Evolutionary conservation across 2,888 invertebrate species (phyloP).

Genomic region (Sycophila texana): DNA sequence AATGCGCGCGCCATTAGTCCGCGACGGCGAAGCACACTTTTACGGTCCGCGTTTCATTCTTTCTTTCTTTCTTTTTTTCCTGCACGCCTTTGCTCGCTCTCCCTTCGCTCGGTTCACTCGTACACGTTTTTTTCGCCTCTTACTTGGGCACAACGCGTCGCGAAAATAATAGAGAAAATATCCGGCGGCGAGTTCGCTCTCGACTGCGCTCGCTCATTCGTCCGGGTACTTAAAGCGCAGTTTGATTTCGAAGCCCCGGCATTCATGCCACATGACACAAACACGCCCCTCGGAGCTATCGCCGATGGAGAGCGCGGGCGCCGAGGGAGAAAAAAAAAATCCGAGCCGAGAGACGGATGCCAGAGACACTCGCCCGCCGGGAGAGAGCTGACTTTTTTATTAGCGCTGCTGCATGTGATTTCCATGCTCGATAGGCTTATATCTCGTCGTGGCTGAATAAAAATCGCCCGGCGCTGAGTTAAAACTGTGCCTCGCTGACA

Average conservation of each 20-base stretch:
- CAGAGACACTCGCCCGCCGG: constrained; percentile 23
- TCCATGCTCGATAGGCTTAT: constrained; percentile 8
- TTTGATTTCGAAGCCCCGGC: constrained; percentile 49
- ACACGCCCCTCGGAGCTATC: constrained; percentile 62
- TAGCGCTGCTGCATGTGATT: constrained; percentile 12
- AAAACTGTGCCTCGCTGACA: no score
- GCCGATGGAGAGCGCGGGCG: constrained; percentile 42
- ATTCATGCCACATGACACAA: constrained; percentile 54
- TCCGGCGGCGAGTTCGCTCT: background rate
- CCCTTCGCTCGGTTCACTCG: background rate
- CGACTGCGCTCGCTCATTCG: constrained; percentile 35
- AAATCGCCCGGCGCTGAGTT: background rate
- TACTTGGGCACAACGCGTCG: constrained; percentile 12
- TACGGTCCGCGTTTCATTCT: background rate
- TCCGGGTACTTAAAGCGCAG: constrained; percentile 43
- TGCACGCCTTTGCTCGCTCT: background rate
- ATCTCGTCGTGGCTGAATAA: constrained; percentile 5
- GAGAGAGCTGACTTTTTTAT: constrained; percentile 13
- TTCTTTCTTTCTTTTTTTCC: background rate
- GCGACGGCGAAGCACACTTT: constrained; percentile 27
- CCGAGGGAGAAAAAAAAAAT: constrained; percentile 11
- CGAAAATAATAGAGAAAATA: constrained; percentile 25
- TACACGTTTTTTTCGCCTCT: background rate
- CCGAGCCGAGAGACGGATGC: constrained; percentile 35
- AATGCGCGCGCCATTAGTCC: constrained; percentile 31